These are phyloP conservation scores for Apistogramma diplotaenia DNA, from an alignment of 2,113 vertebrate genomes.

Conservation along the genomic window DNA sequence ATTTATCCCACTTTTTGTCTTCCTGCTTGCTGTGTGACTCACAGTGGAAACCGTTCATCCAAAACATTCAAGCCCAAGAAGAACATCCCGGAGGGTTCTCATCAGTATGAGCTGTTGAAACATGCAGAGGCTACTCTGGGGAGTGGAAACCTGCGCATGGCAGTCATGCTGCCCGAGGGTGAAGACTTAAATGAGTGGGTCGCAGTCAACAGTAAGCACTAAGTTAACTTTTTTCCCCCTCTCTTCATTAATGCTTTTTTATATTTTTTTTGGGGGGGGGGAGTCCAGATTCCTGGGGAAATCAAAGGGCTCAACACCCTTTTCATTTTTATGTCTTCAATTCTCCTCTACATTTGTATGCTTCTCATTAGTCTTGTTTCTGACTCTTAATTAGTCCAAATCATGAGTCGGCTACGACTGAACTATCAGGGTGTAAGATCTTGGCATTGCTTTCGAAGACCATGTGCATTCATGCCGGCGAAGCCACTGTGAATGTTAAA, in stretches of 20 bases:
- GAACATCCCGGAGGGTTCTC: conserved; percentile 94
- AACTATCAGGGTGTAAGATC: conserved; percentile 19
- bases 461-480: conserved; percentile 28
- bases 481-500: conserved; percentile 57
- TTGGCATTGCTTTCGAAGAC: conserved; percentile 29
- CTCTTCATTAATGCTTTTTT: not conserved
- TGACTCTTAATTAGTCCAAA: conserved; percentile 14
- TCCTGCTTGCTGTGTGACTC: conserved; percentile 41
- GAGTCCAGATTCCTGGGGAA: not conserved
- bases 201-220: conserved; percentile 90
- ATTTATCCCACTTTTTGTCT: conserved; percentile 4
- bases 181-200: conserved; percentile 97
- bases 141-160: conserved; percentile 92
- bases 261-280: not conserved
- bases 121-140: conserved; percentile 94
- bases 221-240: not conserved
- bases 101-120: conserved; percentile 93
- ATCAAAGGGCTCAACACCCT: not conserved
- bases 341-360: not conserved
- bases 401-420: not conserved
- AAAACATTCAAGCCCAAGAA: conserved; percentile 98
- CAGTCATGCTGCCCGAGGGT: conserved; percentile 91
- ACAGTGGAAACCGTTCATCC: conserved; percentile 86
- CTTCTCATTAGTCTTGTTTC: not conserved
- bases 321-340: not conserved